These are phyloP conservation scores for Prosopocoilus inquinatus DNA, from an alignment of 2,888 invertebrate species.

Conservation along the genomic window DNA sequence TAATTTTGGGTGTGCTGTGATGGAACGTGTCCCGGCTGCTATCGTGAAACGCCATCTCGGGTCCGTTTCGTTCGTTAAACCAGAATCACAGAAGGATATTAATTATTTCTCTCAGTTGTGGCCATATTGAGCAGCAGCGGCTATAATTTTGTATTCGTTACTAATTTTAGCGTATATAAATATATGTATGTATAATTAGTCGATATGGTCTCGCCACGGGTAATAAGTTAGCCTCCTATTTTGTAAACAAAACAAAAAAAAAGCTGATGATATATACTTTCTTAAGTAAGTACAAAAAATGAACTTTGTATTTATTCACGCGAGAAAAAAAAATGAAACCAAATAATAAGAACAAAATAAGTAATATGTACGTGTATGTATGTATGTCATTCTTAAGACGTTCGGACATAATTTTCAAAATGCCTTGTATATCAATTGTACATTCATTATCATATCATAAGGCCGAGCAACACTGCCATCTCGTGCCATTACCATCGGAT, in stretches of 20 bases:
- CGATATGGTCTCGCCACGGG: conserved; percentile 32
- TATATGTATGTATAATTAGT: conserved; percentile 30
- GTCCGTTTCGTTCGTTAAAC: conserved; percentile 21
- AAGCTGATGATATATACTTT: conserved; percentile 33
- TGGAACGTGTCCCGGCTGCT: background rate
- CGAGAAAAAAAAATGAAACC: conserved; percentile 23
- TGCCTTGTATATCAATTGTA: conserved; percentile 51
- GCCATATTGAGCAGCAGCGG: conserved; percentile 34
- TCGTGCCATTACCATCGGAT: conserved; percentile 43
- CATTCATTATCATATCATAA: conserved; percentile 49
- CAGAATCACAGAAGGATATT: conserved; percentile 21
- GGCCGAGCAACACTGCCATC: conserved; percentile 49
- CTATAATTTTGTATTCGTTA: conserved; percentile 39
- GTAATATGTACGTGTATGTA: conserved; percentile 22
- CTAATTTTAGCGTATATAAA: conserved; percentile 33
- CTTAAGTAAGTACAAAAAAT: conserved; percentile 39
- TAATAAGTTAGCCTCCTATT: conserved; percentile 35
- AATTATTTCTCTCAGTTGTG: conserved; percentile 27
- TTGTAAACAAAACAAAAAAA: too few relatives aligned
- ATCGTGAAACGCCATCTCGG: conserved; percentile 1
- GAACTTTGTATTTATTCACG: conserved; percentile 35
- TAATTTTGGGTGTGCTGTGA: conserved; percentile 24
- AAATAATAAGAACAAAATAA: conserved; percentile 6
- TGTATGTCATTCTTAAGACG: conserved; percentile 27
- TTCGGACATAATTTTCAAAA: conserved; percentile 33